phyloP scores from a whole-genome alignment of 2,113 vertebrate genomes.

The Lepidiolamprologus cunningtoni region DNA sequence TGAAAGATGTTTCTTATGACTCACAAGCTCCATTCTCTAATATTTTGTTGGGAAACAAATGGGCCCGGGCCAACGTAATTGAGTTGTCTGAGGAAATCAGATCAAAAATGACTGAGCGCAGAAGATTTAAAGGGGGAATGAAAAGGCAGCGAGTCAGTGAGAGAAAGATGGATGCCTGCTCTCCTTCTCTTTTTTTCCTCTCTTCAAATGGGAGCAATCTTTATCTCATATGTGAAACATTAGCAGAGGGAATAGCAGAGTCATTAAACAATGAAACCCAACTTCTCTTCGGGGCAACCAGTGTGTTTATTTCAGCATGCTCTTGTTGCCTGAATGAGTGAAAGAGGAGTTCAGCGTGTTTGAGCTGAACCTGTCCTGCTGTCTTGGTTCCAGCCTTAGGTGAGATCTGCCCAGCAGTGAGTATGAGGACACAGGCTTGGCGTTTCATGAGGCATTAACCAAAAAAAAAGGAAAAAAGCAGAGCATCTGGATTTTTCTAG shows the following conservation, averaged over 20 bases:
- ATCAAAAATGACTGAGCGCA: constrained; percentile 43
- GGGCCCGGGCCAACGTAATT: constrained; percentile 32
- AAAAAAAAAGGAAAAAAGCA: neutral
- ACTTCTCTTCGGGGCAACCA: constrained; percentile 24
- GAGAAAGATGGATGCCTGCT: constrained; percentile 36
- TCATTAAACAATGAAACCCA: constrained; percentile 54
- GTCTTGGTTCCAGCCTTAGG: neutral
- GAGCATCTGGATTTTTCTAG: constrained; percentile 47
- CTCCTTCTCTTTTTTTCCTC: neutral
- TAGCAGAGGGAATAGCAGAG: constrained; percentile 39
- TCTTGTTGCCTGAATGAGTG: neutral
- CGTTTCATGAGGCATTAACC: constrained; percentile 10
- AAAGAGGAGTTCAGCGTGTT: neutral
- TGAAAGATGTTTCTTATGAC: constrained; percentile 56
- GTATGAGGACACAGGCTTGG: constrained; percentile 45
- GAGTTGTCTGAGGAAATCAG: constrained; percentile 46
- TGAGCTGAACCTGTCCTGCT: constrained; percentile 16
- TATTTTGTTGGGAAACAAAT: constrained; percentile 59
- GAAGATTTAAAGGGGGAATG: constrained; percentile 39
- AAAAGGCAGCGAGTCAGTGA: constrained; percentile 39
- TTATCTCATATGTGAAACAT: constrained; percentile 61
- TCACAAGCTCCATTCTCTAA: constrained; percentile 56
- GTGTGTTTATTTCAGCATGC: constrained; percentile 32
- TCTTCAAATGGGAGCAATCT: constrained; percentile 35
- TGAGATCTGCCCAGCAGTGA: constrained; percentile 9